Percentiles rank a stretch among this genome's conserved stretches.
phyloP scores from a whole-genome alignment of 2,113 vertebrate species.

The Mixornis gularis region DNA sequence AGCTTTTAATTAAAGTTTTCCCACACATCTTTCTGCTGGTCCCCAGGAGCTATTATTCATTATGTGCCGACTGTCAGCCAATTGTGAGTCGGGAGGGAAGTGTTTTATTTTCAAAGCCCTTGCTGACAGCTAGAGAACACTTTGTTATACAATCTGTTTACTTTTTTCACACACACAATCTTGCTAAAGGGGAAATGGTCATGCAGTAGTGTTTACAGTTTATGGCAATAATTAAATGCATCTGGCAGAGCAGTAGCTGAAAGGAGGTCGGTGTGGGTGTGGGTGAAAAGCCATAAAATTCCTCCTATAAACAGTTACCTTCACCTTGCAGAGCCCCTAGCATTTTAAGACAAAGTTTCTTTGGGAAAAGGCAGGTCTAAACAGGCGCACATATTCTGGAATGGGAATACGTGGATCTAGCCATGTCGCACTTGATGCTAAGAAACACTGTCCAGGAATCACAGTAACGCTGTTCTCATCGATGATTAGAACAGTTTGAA shows the following conservation, averaged over 20 bases:
- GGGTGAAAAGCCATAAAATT: conserved; percentile 20
- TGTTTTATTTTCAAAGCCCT: conserved; percentile 82
- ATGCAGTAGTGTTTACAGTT: conserved; percentile 52
- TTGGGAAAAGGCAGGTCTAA: conserved; percentile 36
- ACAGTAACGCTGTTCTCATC: neutral
- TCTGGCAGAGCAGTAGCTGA: conserved; percentile 56
- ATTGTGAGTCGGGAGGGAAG: conserved; percentile 76
- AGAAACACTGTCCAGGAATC: neutral
- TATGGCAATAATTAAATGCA: conserved; percentile 72
- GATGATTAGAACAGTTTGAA: neutral
- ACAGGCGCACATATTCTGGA: conserved; percentile 56
- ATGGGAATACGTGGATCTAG: neutral
- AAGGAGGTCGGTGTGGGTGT: conserved; percentile 11
- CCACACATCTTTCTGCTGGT: conserved; percentile 79
- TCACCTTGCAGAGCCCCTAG: neutral
- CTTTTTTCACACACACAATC: conserved; percentile 66
- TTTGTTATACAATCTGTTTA: conserved; percentile 83
- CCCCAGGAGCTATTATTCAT: conserved; percentile 81
- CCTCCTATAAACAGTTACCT: conserved; percentile 53
- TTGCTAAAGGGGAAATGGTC: conserved; percentile 70
- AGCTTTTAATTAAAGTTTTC: conserved; percentile 97
- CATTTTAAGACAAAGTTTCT: conserved; percentile 4
- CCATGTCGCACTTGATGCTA: neutral
- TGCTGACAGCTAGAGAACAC: conserved; percentile 81
- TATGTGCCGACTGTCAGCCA: conserved; percentile 78